Conservation (phyloP, 2,113 vertebrate species). For the Opisthocomus hoazin region DNA sequence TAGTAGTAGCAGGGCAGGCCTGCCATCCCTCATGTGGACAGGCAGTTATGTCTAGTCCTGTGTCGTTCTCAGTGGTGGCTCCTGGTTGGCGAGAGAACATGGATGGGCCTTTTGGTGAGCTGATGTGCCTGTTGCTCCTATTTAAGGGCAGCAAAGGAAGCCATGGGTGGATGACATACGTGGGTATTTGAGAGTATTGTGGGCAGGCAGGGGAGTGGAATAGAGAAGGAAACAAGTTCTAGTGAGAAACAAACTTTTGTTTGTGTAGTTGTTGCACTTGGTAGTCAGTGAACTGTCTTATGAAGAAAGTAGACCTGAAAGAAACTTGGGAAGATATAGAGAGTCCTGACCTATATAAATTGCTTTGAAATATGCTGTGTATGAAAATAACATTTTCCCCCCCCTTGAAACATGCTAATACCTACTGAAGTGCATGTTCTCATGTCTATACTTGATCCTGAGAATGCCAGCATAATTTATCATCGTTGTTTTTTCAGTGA, state of each 20-base stretch:
- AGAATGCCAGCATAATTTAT: background rate
- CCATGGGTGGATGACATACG: background rate
- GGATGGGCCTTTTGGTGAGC: background rate
- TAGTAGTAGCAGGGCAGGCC: background rate
- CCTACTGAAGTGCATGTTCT: background rate
- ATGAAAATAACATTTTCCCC: background rate
- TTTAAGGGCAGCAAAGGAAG: background rate
- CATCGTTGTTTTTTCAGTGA: background rate
- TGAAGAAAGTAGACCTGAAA: background rate
- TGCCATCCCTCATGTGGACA: fast-evolving
- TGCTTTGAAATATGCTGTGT: background rate
- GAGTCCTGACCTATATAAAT: background rate
- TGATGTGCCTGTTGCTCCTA: background rate
- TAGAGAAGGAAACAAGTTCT: background rate
- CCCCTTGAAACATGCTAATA: background rate
- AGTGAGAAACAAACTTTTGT: background rate
- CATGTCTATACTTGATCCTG: background rate
- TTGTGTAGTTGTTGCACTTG: background rate
- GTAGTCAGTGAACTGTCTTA: background rate
- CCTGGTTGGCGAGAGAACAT: background rate
- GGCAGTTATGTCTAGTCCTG: fast-evolving
- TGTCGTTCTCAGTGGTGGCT: background rate
- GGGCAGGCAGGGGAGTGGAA: background rate
- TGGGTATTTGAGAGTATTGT: background rate
- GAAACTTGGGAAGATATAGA: background rate